Base-by-base conservation (phyloP, 1,140 invertebrate species). In the Drosophila lowei region DNA sequence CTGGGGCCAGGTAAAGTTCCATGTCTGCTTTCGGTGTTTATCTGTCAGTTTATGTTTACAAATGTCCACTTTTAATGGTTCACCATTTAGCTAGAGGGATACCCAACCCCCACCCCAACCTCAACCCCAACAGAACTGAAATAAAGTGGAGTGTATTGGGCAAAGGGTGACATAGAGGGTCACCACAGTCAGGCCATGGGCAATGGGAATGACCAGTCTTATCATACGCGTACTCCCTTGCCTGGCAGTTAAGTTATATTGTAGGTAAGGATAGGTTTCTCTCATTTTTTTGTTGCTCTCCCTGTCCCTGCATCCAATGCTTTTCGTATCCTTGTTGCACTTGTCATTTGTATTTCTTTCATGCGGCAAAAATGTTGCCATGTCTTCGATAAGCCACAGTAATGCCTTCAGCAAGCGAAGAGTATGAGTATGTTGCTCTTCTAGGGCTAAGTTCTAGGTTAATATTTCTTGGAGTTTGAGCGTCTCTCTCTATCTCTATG, bases 41-140 rank as follows among this genome's bases (percentile, higher is more conserved):
- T 86, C 81, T 86, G 83, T 88, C 83, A 86, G 81, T 86, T 86
- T 86, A 86, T 85, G 81, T 81, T 88, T 86, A 86, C 77, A 86
- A 88, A 88, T 81, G 81, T 86, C 77, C 78, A 78, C 68, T 81
- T 81, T 86, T 86, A 88, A 86, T 86, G 83, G 81, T 75, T 74
- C 77, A 61, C 77, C 81, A 86, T 86, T 86, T 88, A 78, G 71
- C 73, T 61, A 46, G 41, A 66, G 65, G 47, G 59, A 72, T 43
- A 30, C 34, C 30, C 46, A 67, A 38, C 55, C 49, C 15, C n/a
- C n/a, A n/a, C n/a, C 30, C 23, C 23, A 23, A 3, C 23, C 34
- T 9, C 42, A 67, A 38, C 55, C 46, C 15, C 30, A 30, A 18
- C 41, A 7, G 42, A 23, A 8, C 42, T 16, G n/a, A 28, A 4